phyloP scores from a whole-genome alignment of 2,797 vertebrate species.

The Naso thynnoides region DNA sequence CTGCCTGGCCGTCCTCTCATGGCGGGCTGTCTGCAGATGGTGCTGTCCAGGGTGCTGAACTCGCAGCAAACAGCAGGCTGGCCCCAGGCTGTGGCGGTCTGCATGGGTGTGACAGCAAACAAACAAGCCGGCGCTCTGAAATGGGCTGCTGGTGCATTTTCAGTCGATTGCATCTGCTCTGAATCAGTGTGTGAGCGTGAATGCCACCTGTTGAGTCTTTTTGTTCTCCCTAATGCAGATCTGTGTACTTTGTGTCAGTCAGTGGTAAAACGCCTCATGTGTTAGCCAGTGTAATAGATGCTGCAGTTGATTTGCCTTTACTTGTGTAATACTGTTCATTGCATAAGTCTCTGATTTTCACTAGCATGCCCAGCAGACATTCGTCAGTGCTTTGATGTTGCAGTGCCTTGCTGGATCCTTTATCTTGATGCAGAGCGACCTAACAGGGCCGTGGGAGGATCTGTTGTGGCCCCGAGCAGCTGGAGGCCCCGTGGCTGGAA shows the following conservation, averaged over 20 bases:
- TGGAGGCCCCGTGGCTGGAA: constrained; percentile 27
- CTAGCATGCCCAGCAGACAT: constrained; percentile 41
- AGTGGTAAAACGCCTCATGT: constrained; percentile 4
- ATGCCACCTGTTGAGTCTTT: constrained; percentile 52
- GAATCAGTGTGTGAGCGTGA: neutral
- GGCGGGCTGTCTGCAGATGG: constrained; percentile 25
- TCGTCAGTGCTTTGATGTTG: constrained; percentile 39
- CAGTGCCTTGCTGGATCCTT: constrained; percentile 38
- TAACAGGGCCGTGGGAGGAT: constrained; percentile 30
- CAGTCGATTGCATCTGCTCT: constrained; percentile 1
- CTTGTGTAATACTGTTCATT: constrained; percentile 40
- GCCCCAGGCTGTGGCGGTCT: constrained; percentile 30
- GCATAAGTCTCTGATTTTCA: constrained; percentile 42
- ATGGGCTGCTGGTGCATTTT: neutral
- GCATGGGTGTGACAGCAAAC: constrained; percentile 65
- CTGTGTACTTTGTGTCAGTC: constrained; percentile 22
- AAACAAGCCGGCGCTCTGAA: constrained; percentile 38
- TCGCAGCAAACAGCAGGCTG: constrained; percentile 30
- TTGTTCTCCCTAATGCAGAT: constrained; percentile 21
- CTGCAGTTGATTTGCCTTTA: constrained; percentile 42
- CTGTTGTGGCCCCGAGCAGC: constrained; percentile 19
- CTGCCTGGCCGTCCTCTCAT: neutral
- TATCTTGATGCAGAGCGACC: constrained; percentile 34
- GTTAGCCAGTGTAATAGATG: constrained; percentile 21
- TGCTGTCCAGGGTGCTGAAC: constrained; percentile 80